phyloP scores from a whole-genome alignment of 2,797 vertebrate species.

The Microchirus variegatus region DNA sequence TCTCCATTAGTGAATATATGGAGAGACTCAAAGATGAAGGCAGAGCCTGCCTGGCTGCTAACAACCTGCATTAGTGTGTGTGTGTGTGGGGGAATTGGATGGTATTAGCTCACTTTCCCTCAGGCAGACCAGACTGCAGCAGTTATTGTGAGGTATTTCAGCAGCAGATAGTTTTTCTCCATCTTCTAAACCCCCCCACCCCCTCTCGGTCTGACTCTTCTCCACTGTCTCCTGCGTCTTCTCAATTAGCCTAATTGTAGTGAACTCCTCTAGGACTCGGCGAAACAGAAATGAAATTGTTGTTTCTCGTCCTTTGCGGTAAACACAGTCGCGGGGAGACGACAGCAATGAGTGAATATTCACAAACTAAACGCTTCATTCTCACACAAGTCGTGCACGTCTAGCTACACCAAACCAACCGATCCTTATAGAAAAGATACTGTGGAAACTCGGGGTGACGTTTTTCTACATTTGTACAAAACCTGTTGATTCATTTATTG shows the following conservation, averaged over 20 bases:
- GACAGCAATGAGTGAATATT: too few species aligned
- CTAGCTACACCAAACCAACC: too few species aligned
- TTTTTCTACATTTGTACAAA: too few species aligned
- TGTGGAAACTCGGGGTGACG: too few species aligned
- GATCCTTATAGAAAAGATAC: too few species aligned
- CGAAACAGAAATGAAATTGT: not conserved
- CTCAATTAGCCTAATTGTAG: slow-evolving; percentile 40
- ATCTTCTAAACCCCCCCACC: slow-evolving; percentile 9
- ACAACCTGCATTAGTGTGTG: slow-evolving; percentile 22
- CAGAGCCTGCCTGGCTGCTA: slow-evolving; percentile 40
- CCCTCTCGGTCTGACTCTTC: slow-evolving; percentile 8
- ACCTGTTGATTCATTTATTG: too few species aligned
- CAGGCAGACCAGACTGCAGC: slow-evolving; percentile 4
- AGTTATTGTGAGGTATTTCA: slow-evolving; percentile 34
- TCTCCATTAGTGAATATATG: slow-evolving; percentile 6
- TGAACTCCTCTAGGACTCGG: slow-evolving; percentile 40
- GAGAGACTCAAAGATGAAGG: slow-evolving; percentile 35
- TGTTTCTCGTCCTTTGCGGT: slow-evolving; percentile 1
- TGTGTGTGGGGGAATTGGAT: slow-evolving; percentile 27
- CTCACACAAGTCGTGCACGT: too few species aligned
- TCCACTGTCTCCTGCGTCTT: slow-evolving; percentile 9
- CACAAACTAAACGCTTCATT: not conserved
- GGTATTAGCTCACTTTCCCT: slow-evolving; percentile 18
- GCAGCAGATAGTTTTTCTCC: not conserved
- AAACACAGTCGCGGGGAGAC: too few species aligned